Percentiles rank a stretch among this genome's conserved stretches.
Evolutionary conservation across 1,140 invertebrate species (phyloP).

Genomic region (Heterodera schachtii): DNA sequence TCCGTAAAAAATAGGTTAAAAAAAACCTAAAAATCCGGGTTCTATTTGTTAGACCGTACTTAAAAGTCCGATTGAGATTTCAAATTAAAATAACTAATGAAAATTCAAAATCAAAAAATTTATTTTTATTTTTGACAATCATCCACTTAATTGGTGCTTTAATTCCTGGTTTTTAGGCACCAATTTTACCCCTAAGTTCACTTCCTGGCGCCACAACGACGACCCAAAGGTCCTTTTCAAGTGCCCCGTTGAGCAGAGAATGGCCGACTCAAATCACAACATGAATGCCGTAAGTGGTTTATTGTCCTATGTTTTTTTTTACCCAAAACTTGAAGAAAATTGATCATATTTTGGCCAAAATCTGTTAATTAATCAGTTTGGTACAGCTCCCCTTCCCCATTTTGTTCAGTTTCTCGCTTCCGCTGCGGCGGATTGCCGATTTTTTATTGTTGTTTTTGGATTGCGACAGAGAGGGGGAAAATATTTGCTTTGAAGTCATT

Average conservation of each 20-base stretch:
- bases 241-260: conserved; percentile 91
- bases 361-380: neutral
- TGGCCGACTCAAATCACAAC: conserved; percentile 80
- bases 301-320: neutral
- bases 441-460: conserved; percentile 95
- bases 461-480: conserved; percentile 99
- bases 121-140: too few species aligned
- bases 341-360: too few species aligned
- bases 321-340: too few species aligned
- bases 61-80: neutral
- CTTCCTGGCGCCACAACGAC: conserved; percentile 74
- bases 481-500: conserved; percentile 78
- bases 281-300: neutral
- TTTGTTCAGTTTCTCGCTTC: conserved; percentile 54
- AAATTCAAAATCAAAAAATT: too few species aligned
- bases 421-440: conserved; percentile 77
- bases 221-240: conserved; percentile 91
- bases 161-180: conserved; percentile 69
- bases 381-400: neutral
- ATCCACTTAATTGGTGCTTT: too few species aligned
- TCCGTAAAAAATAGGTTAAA: too few species aligned
- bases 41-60: neutral
- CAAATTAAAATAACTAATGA: too few species aligned
- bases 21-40: too few species aligned
- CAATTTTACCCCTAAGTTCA: conserved; percentile 92